phyloP scores from a whole-genome alignment of 2,113 vertebrate genomes.

The Passer montanus region DNA sequence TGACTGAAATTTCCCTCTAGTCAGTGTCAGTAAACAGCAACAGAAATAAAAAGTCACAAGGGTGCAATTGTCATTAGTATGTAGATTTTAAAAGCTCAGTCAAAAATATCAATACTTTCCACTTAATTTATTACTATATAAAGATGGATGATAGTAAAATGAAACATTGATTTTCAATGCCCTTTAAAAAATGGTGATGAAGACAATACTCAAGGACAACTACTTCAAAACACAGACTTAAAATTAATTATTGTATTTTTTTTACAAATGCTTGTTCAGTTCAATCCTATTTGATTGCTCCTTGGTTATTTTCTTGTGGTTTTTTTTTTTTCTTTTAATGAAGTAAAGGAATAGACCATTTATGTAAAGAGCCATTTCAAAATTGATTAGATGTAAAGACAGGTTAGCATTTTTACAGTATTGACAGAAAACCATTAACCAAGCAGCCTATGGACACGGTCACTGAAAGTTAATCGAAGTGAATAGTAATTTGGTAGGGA shows the following conservation, averaged over 20 bases:
- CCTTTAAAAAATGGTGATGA: conserved; percentile 84
- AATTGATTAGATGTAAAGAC: conserved; percentile 80
- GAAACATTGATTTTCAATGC: conserved; percentile 88
- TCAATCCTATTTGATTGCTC: conserved; percentile 67
- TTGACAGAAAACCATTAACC: conserved; percentile 80
- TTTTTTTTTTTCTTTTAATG: conserved; percentile 51
- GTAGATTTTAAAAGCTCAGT: conserved; percentile 89
- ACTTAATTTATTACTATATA: conserved; percentile 99
- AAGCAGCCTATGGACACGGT: conserved; percentile 60
- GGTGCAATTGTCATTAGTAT: conserved; percentile 89
- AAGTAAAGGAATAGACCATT: conserved; percentile 62
- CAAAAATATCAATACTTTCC: conserved; percentile 87
- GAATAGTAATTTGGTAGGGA: conserved; percentile 36
- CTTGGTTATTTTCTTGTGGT: too few species aligned
- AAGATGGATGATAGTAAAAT: conserved; percentile 89
- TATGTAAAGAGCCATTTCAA: conserved; percentile 67
- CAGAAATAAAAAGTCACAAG: conserved; percentile 75
- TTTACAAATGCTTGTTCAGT: conserved; percentile 37
- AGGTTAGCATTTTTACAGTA: conserved; percentile 80
- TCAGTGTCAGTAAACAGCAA: conserved; percentile 58
- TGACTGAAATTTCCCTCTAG: conserved; percentile 25
- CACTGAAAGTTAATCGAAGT: conserved; percentile 75
- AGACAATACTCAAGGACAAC: conserved; percentile 82
- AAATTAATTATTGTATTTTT: conserved; percentile 77
- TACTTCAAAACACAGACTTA: conserved; percentile 81